Evolutionary conservation across 2,113 vertebrate genomes (phyloP), one percentile per base, ranked within the genome.

Genomic region (Ptychochromis oligacanthus): DNA sequence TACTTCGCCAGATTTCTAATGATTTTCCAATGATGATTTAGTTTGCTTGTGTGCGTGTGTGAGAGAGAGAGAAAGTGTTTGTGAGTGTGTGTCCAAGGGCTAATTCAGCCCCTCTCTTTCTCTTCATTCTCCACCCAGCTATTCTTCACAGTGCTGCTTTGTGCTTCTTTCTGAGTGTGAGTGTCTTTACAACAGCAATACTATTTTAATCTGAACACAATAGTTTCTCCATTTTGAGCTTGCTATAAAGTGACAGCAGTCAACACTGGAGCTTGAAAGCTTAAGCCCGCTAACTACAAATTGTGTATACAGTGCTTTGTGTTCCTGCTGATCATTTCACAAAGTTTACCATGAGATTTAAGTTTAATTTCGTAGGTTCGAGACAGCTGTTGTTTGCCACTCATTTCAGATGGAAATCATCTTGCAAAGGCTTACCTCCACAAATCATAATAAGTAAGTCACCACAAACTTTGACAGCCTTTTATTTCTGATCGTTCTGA

Each of bases 1-100:
- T 92, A 89, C 94, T 93, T 91, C 85, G 84, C 94, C 97, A 97
- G 97, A 95, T 97, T 97, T 96, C 95, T 96, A 97, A 97, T 97
- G 97, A 96, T 95, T 97, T 97, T 97, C 93, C 94, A 92, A 96
- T 97, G 96, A 96, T 96, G 96, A 97, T 96, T 97, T 96, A 96
- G 92, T 90, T 93, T 84, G 57, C 34, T 31, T 81, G 64, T 80
- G 58, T 75, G 77, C 34, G 55, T 72, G 70, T 64, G 64, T 60
- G 62, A 60, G 74, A 58, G 34, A 76, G 72, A 31, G 62, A 79
- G 80, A 64, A 55, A 34, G 80, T 79, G 76, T 85, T 58, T 87
- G 87, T 60, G 77, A 61, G 77, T 77, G 83, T 76, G 59, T 72
- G 67, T 87, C 83, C 70, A 82, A 76, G 75, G 62, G 31, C 52